Conservation (phyloP, 2,113 vertebrate species). For the Craseonycteris thonglongyai region DNA sequence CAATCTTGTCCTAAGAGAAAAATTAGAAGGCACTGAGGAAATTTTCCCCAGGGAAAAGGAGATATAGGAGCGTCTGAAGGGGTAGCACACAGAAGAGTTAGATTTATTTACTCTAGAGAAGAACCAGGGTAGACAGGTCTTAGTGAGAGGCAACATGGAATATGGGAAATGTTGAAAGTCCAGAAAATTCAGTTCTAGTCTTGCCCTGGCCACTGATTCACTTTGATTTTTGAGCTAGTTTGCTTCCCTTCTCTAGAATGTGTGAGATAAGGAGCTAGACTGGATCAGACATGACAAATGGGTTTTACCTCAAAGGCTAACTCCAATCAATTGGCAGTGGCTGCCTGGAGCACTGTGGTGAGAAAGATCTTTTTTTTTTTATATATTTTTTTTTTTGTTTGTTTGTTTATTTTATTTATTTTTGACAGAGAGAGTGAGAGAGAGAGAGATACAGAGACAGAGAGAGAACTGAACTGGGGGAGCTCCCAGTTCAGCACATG, state of each 20-base stretch:
- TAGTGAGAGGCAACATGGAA: neutral
- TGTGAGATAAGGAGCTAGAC: neutral
- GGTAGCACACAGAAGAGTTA: neutral
- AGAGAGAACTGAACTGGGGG: no score
- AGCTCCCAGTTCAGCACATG: no score
- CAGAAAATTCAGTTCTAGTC: slow-evolving; percentile 28
- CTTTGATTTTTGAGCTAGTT: neutral
- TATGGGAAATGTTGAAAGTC: neutral
- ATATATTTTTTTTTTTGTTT: no score
- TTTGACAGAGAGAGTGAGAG: no score
- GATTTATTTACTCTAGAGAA: neutral
- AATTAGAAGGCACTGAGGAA: slow-evolving; percentile 11
- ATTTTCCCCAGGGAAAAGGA: neutral
- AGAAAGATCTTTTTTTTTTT: neutral
- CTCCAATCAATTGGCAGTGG: neutral
- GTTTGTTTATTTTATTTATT: no score
- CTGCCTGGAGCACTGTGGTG: neutral
- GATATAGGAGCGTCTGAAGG: neutral
- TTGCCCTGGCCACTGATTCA: neutral
- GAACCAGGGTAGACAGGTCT: neutral
- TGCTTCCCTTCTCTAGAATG: neutral
- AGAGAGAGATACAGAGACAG: no score
- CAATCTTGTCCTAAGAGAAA: slow-evolving; percentile 24
- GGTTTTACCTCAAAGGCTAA: slow-evolving; percentile 17
- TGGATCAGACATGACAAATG: neutral